Evolutionary conservation across 2,113 vertebrate species (phyloP), one percentile per base, ranked within the genome.

Genomic region (Cygnus atratus): DNA sequence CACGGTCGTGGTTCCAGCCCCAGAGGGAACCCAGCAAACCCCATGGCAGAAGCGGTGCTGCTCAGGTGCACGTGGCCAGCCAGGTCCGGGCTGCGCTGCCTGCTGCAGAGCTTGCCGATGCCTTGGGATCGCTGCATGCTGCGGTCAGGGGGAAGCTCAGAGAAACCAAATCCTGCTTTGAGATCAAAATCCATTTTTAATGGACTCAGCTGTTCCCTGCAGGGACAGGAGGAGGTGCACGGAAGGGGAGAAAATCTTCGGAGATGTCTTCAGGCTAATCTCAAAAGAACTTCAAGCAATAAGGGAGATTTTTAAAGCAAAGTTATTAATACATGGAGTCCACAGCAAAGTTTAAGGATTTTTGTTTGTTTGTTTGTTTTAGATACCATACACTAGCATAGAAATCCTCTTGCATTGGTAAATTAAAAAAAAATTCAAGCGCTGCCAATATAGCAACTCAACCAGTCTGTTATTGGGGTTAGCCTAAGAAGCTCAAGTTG

Each of bases 281-380:
- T 94, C 81, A 33, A 71, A 91, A 59, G 81, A 81, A 55, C 59
- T 59, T 78, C 10, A 76, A 76, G 48, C 74, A 83, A 86, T 57
- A 55, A 87, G 74, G 85, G 63, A 87, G 58, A 18, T 44, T 82
- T 67, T 65, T n/a, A 48, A 94, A 84, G 73, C 7, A 8, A 66
- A 95, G 61, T 84, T 93, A 88, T 95, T 90, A 84, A 94, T 95
- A 93, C 85, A 63, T 20, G 6, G 63, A 93, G 44, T 85, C 48
- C 5, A 21, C 87, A 83, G 95, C 84, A 78, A 86, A 61, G 41
- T 92, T 92, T 44, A 90, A 62, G 92, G 61, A 77, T 39, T 39
- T 39, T 39, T 9, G 5, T 28, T 20, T 50, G 20, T 50, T 50
- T 50, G 10, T 48, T 48, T 48, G 12, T 50, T 50, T 50, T 17